phyloP scores from a whole-genome alignment of 2,888 invertebrate species.

The Andrena marginata region DNA sequence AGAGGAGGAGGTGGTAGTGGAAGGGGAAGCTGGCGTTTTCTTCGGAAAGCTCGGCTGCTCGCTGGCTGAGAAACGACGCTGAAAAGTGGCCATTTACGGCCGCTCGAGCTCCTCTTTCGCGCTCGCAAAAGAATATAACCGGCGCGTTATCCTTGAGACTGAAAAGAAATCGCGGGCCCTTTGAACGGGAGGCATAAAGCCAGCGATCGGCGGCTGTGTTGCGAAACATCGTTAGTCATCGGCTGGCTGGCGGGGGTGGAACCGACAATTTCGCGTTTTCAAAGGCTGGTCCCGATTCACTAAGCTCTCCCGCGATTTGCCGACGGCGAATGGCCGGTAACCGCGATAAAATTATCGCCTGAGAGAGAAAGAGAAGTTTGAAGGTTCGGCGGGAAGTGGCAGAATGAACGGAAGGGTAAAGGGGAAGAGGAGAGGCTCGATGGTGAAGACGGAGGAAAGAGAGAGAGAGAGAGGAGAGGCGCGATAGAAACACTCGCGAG shows the following conservation, averaged over 20 bases:
- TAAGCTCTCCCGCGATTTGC: conserved; percentile 41
- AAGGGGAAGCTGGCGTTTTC: conserved; percentile 10
- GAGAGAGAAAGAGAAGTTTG: neutral
- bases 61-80: conserved; percentile 13
- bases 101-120: neutral
- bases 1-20: no score
- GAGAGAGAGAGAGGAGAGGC: conserved; percentile 13
- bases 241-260: neutral
- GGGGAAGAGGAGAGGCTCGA: conserved; percentile 10
- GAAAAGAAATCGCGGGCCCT: conserved; percentile 51
- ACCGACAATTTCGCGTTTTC: conserved; percentile 60
- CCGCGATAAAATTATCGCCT: conserved; percentile 65
- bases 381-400: conserved; percentile 5
- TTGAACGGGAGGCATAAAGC: conserved; percentile 42
- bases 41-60: neutral
- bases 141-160: conserved; percentile 49
- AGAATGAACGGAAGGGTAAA: conserved; percentile 36
- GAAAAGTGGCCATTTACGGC: conserved; percentile 12
- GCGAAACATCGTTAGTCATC: conserved; percentile 61
- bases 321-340: conserved; percentile 60
- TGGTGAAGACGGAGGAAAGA: conserved; percentile 37
- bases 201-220: conserved; percentile 42
- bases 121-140: conserved; percentile 6
- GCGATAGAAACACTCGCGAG: conserved; percentile 67
- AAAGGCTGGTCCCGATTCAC: conserved; percentile 59